phyloP scores from a whole-genome alignment of 2,888 invertebrate genomes.

The Oeneis ivallda region DNA sequence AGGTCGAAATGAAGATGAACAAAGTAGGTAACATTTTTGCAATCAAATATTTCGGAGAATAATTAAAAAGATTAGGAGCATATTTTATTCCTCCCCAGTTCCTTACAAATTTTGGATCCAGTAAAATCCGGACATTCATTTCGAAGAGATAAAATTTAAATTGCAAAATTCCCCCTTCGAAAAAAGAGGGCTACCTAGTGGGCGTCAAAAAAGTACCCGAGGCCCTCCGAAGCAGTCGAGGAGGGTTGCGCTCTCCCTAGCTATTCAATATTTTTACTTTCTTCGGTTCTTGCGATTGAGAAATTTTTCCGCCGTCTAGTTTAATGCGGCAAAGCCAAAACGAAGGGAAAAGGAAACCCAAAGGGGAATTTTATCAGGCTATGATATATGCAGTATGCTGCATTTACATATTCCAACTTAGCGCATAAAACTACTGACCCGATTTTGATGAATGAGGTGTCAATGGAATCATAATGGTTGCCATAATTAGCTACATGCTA shows the following conservation, averaged over 20 bases:
- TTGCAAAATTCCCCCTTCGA: conserved; percentile 72
- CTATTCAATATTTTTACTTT: conserved; percentile 67
- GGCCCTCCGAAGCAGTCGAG: conserved; percentile 34
- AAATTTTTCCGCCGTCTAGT: conserved; percentile 42
- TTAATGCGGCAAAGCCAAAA: no score
- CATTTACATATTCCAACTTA: no score
- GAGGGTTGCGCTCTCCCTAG: conserved; percentile 45
- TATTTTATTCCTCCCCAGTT: conserved; percentile 22
- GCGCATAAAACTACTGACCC: no score
- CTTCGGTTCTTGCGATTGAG: conserved; percentile 59
- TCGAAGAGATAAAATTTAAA: conserved; percentile 76
- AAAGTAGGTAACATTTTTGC: not conserved
- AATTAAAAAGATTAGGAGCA: conserved; percentile 14
- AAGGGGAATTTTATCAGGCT: no score
- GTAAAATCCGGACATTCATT: conserved; percentile 61
- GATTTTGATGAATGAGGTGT: no score
- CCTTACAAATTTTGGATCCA: conserved; percentile 47
- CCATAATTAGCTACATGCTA: no score
- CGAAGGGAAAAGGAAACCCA: no score
- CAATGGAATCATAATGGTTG: no score
- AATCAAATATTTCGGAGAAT: not conserved
- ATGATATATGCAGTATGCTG: no score
- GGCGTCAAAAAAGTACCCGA: conserved; percentile 70
- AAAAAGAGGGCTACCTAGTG: conserved; percentile 65
- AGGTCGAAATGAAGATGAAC: no score